Evolutionary conservation across 2,797 vertebrate genomes (phyloP).

Genomic region (Falco biarmicus): DNA sequence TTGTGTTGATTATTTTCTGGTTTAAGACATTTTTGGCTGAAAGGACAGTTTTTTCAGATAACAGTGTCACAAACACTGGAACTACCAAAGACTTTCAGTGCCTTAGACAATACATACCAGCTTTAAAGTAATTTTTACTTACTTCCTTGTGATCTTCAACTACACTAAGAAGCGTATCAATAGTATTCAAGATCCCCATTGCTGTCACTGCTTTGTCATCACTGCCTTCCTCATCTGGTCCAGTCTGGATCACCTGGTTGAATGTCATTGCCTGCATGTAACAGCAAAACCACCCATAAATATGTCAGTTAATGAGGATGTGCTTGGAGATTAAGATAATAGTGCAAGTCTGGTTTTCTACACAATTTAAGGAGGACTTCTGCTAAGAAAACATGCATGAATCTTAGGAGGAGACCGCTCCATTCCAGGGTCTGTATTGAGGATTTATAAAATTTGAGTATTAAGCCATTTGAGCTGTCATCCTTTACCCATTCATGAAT

Average conservation of each 20-base stretch:
- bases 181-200: constrained; percentile 99
- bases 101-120: background rate
- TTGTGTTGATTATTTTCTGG: background rate
- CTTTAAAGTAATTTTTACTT: constrained; percentile 38
- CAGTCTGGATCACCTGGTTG: constrained; percentile 99
- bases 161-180: constrained; percentile 96
- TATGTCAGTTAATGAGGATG: background rate
- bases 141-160: constrained; percentile 99
- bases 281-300: constrained; percentile 10
- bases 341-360: background rate
- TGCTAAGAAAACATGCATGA: background rate
- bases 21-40: background rate
- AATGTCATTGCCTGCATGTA: constrained; percentile 94
- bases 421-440: background rate
- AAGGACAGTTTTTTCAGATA: background rate
- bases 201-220: constrained; percentile 99
- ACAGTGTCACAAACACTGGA: background rate
- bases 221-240: constrained; percentile 96
- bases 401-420: background rate
- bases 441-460: background rate
- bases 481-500: background rate
- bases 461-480: background rate
- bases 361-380: background rate
- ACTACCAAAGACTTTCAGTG: background rate
- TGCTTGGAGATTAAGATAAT: background rate